Base-by-base conservation (phyloP, 2,797 vertebrate species). In the Scomberomorus guttatus region DNA sequence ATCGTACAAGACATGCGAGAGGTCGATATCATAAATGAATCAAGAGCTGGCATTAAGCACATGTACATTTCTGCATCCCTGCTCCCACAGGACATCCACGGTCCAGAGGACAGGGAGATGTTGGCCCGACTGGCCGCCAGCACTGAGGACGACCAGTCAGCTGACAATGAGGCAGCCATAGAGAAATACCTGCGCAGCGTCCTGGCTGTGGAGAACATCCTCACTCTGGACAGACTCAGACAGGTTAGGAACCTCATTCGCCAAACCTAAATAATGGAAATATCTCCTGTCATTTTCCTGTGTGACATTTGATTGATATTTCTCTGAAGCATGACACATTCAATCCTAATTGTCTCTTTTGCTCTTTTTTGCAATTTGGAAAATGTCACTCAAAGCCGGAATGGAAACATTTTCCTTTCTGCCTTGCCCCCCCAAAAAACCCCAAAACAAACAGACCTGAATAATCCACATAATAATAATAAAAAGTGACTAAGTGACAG, bases 151-250 rank as follows among this genome's bases (percentile, higher is more conserved):
- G 81, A 96, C 2, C 96, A 95, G 22, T 97, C 97, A 0, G 96
- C 96, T 0, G 97, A 97, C 94, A 98, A 97, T 0, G 97, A 98
- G 87, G 97, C 96, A 0, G 96, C 96, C 58, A 98, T 99, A 0
- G 97, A 99, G 91, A 99, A 98, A 64, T 99, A 99, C 84, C 94
- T 99, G 6, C 90, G 97, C 58, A 99, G 98, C 0, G 95, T 99
- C 51, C 93, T 99, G 86, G 97, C 98, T 0, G 97, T 99, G 89
- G 98, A 99, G 92, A 99, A 99, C 93, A 95, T 99, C 69, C 97
- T 99, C 48, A 98, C 97, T 0, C 85, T 99, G 87, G 98, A 99
- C 80, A 92, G 97, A 0, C 95, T 99, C 25, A 94, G 98, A 86
- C 98, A 99, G 97, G 98, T 99, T 15, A 20, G 81, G 0, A 54